Base-by-base conservation (phyloP, 2,888 invertebrate species). In the Aspidiotus rigidus region DNA sequence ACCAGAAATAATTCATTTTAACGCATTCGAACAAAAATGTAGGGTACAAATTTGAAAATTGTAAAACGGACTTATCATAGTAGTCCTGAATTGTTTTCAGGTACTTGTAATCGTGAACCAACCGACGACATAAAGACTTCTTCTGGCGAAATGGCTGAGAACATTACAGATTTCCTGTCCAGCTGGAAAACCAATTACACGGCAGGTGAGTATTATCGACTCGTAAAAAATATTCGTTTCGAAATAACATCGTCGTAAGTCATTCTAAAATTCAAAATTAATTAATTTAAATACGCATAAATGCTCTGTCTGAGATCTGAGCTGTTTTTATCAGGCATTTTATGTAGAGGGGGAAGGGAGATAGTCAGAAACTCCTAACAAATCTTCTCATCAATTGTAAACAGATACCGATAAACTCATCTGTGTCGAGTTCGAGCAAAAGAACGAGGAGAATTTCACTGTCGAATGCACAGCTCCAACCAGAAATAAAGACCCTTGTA, bases 101-200 rank as follows among this genome's bases (percentile, higher is more conserved):
- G 69, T 9, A 76, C 77, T 66, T 79, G 79, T 72, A 78, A 79
- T 71, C 73, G 74, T 55, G 75, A 78, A 71, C 72, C 73, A 49
- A 73, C 73, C 1, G 78, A 79, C 71, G 79, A 79, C 70, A 72
- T 78, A 53, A 75, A 73, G 56, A 75, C 73, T n/a, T 69, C 72
- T 8, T 73, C 76, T 57, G 77, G 76, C 8, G 71, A 71, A 15
- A 72, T 80, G 71, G 80, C 86, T 63, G 80, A 84, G 17, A 79
- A 85, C 75, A 77, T 77, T 0, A 75, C 80, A 28, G 80, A 82
- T 17, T 83, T 84, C 73, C 85, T 77, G 73, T 81, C 75, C 72
- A 83, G 84, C 78, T 88, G 82, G 83, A 74, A 81, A 73, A 75
- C 74, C 10, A 74, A 78, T 71, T 73, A 73, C n/a, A 64, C 71